These are phyloP conservation scores for Microchirus variegatus DNA, from an alignment of 2,797 vertebrate genomes.

Conservation along the genomic window DNA sequence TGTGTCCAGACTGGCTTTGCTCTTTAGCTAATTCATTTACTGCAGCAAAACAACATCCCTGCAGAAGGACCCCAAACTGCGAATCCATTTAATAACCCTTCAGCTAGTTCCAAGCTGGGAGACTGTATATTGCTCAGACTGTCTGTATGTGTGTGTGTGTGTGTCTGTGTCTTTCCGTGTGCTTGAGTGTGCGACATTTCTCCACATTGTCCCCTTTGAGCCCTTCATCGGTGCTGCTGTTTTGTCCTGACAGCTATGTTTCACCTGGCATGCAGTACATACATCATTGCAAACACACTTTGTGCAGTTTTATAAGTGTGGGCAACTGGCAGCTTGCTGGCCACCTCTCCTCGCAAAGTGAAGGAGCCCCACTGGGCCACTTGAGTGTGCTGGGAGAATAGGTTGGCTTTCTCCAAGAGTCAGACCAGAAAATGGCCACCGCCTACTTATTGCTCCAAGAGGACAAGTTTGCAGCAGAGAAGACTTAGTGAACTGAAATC, in stretches of 20 bases:
- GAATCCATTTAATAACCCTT: slow-evolving; percentile 47
- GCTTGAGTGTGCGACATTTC: slow-evolving; percentile 8
- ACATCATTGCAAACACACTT: slow-evolving; percentile 32
- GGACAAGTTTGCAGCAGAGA: slow-evolving; percentile 1
- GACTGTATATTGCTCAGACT: slow-evolving; percentile 15
- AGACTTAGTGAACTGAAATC: slow-evolving; percentile 10
- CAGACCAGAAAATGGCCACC: slow-evolving; percentile 37
- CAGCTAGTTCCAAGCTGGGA: slow-evolving; percentile 27
- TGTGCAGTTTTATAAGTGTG: slow-evolving; percentile 46
- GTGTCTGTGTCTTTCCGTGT: background rate
- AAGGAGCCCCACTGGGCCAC: slow-evolving; percentile 54
- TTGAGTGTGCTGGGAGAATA: slow-evolving; percentile 59
- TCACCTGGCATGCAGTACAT: slow-evolving; percentile 35
- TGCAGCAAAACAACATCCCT: slow-evolving; percentile 32
- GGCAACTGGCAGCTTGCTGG: slow-evolving; percentile 51
- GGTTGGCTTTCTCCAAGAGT: slow-evolving; percentile 32
- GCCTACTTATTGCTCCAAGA: slow-evolving; percentile 34
- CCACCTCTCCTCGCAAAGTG: slow-evolving; percentile 50
- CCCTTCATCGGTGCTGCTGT: slow-evolving; percentile 59
- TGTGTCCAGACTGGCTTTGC: slow-evolving; percentile 38
- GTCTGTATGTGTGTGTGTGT: slow-evolving; percentile 1
- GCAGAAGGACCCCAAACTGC: slow-evolving; percentile 22
- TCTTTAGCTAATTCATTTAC: slow-evolving; percentile 55
- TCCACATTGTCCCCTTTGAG: slow-evolving; percentile 47
- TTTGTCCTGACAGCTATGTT: slow-evolving; percentile 50